Evolutionary conservation across 2,797 vertebrate genomes (phyloP).

Genomic region (Aphelocoma californica): DNA sequence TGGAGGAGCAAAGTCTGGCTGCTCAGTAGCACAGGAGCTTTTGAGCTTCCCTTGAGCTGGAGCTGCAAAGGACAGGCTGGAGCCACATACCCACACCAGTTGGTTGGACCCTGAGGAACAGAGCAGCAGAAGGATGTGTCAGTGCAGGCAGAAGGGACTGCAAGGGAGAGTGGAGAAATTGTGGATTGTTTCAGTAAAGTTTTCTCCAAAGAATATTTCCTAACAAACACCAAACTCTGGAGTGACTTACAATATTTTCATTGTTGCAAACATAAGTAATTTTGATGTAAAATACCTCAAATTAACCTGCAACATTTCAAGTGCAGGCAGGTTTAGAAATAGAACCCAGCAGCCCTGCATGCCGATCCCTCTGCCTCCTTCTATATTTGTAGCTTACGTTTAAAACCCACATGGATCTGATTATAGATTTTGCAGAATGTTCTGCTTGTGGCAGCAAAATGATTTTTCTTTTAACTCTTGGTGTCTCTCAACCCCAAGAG

Average conservation of each 20-base stretch:
- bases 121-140: not conserved
- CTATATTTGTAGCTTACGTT: constrained; percentile 52
- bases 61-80: not conserved
- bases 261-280: not conserved
- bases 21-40: not conserved
- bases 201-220: not conserved
- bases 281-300: not conserved
- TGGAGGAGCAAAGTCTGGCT: not conserved
- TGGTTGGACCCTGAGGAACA: not conserved
- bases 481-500: not conserved
- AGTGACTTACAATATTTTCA: not conserved
- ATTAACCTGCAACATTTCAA: constrained; percentile 26
- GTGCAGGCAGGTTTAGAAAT: constrained; percentile 22
- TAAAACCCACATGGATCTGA: constrained; percentile 61
- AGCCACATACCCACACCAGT: not conserved
- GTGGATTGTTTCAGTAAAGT: not conserved
- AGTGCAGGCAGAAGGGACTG: not conserved
- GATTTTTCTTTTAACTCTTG: constrained; percentile 60
- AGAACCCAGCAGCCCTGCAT: not conserved
- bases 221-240: not conserved
- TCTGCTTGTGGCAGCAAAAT: constrained; percentile 29
- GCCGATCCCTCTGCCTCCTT: not conserved
- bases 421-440: constrained; percentile 56
- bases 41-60: not conserved
- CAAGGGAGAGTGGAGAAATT: not conserved